These are phyloP conservation scores for Semaprochilodus insignis DNA, from an alignment of 2,797 vertebrate genomes.

Conservation along the genomic window DNA sequence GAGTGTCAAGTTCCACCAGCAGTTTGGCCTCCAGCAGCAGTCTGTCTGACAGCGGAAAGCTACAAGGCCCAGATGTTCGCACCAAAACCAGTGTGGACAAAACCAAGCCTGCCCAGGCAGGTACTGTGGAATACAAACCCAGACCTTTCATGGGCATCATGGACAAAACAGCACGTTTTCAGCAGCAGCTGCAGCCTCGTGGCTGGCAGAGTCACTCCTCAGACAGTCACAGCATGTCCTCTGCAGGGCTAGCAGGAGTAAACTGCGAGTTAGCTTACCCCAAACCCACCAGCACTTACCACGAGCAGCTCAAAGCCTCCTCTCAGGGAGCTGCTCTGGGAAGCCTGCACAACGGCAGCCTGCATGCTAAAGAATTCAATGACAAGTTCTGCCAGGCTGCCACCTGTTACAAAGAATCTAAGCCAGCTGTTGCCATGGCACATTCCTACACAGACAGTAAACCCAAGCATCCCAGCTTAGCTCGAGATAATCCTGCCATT, in stretches of 20 bases:
- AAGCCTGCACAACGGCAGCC: constrained; percentile 81
- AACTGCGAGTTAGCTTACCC: constrained; percentile 79
- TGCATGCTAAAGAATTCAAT: constrained; percentile 79
- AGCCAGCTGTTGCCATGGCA: constrained; percentile 75
- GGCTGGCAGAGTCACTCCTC: constrained; percentile 83
- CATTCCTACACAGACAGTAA: constrained; percentile 81
- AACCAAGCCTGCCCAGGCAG: constrained; percentile 64
- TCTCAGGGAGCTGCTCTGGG: constrained; percentile 71
- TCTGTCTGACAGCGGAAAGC: constrained; percentile 85
- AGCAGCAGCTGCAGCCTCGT: constrained; percentile 76
- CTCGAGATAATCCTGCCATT: constrained; percentile 82
- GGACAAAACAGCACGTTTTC: constrained; percentile 92
- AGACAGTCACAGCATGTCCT: constrained; percentile 73
- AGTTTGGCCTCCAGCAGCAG: constrained; percentile 88
- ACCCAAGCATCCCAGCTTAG: constrained; percentile 77
- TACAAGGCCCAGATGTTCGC: constrained; percentile 85
- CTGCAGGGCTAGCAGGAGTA: constrained; percentile 73
- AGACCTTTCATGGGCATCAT: constrained; percentile 97
- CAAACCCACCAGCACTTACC: constrained; percentile 77
- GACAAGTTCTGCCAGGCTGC: constrained; percentile 83
- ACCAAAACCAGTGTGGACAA: constrained; percentile 82
- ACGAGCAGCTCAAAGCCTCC: constrained; percentile 80
- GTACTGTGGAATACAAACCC: constrained; percentile 82
- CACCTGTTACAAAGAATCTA: constrained; percentile 83
- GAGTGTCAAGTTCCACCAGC: constrained; percentile 86